Evolutionary conservation across 2,797 vertebrate genomes (phyloP).

Genomic region (Xenopus petersii): DNA sequence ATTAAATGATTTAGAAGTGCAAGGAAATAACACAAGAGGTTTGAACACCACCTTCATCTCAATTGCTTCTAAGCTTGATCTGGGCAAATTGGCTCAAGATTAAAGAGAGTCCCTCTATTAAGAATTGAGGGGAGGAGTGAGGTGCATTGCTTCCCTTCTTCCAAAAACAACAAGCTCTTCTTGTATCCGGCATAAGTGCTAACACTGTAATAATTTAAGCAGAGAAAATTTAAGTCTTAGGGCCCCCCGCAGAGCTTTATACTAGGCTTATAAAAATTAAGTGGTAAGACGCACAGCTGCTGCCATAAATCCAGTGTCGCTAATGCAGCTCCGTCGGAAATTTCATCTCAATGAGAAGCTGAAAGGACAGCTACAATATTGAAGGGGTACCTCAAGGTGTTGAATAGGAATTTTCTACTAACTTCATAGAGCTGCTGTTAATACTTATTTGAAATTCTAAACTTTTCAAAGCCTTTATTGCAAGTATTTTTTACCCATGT

Average conservation of each 20-base stretch:
- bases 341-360: slow-evolving; percentile 41
- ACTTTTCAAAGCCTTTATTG: no score
- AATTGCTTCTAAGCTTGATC: slow-evolving; percentile 60
- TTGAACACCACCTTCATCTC: slow-evolving; percentile 14
- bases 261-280: slow-evolving; percentile 75
- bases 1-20: slow-evolving; percentile 4
- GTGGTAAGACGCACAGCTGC: slow-evolving; percentile 75
- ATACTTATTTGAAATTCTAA: no score
- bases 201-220: slow-evolving; percentile 70
- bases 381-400: slow-evolving; percentile 25
- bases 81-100: slow-evolving; percentile 68
- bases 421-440: not conserved
- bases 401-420: not conserved
- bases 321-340: slow-evolving; percentile 47
- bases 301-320: slow-evolving; percentile 70
- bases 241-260: slow-evolving; percentile 67
- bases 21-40: not conserved
- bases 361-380: slow-evolving; percentile 19
- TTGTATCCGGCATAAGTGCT: slow-evolving; percentile 71
- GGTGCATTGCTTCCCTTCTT: slow-evolving; percentile 42
- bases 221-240: slow-evolving; percentile 72
- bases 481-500: no score
- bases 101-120: slow-evolving; percentile 62
- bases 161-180: slow-evolving; percentile 46
- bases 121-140: not conserved